Conservation (phyloP, 2,888 invertebrate genomes). For the Drosophila anomalata region DNA sequence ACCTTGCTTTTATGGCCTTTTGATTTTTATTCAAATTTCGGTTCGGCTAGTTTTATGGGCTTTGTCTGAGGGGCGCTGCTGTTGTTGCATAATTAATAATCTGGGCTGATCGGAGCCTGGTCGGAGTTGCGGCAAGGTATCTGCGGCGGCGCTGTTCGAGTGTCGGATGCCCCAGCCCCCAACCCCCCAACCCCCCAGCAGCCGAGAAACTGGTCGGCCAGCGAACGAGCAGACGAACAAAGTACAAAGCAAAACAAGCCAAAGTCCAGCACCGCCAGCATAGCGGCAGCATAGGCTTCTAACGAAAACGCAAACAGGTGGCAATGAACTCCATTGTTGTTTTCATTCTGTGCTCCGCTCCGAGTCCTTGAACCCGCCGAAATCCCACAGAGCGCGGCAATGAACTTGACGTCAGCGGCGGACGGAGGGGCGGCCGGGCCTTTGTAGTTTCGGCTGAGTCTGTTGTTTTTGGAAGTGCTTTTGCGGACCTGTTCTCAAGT, state of each 20-base stretch:
- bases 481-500: slow-evolving; percentile 62
- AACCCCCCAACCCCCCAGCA: no score
- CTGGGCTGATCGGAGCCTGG: slow-evolving; percentile 8
- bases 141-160: no score
- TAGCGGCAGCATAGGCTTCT: slow-evolving; percentile 28
- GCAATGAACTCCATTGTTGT: slow-evolving; percentile 70
- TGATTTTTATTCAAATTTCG: slow-evolving; percentile 40
- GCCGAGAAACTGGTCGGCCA: slow-evolving; percentile 11
- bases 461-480: slow-evolving; percentile 34
- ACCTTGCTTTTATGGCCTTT: slow-evolving; percentile 64
- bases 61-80: slow-evolving; percentile 23
- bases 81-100: slow-evolving; percentile 65
- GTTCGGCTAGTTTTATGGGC: slow-evolving; percentile 30
- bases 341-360: slow-evolving; percentile 48
- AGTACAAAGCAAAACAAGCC: slow-evolving; percentile 20
- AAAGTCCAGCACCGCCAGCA: slow-evolving; percentile 8
- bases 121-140: no score
- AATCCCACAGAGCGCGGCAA: slow-evolving; percentile 32
- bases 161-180: no score
- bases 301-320: slow-evolving; percentile 72
- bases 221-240: background rate
- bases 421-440: slow-evolving; percentile 24
- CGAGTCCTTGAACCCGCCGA: slow-evolving; percentile 70
- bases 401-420: slow-evolving; percentile 73
- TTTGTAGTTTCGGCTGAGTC: slow-evolving; percentile 2